Conservation (phyloP, 2,113 vertebrate species). For the Barbus barbus region DNA sequence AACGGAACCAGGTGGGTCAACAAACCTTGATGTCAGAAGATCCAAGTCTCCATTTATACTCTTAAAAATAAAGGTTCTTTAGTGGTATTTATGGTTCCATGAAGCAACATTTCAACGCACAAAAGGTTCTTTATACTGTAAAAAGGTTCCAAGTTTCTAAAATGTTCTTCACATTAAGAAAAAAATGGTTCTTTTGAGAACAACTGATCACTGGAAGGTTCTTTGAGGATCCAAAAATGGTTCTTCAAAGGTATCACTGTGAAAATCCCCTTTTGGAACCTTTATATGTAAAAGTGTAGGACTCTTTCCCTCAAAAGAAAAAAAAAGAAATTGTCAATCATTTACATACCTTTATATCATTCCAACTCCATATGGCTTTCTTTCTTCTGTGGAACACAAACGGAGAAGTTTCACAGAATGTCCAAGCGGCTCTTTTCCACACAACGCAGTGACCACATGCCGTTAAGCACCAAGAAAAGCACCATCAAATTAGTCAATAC, state of each 20-base stretch:
- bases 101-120: neutral
- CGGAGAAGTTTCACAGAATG: neutral
- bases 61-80: neutral
- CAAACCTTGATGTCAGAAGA: neutral
- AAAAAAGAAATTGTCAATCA: neutral
- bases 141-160: neutral
- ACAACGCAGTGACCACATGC: neutral
- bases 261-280: no score
- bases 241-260: no score
- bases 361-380: neutral
- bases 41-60: neutral
- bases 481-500: neutral
- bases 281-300: no score
- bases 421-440: neutral
- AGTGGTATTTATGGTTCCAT: neutral
- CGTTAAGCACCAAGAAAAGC: neutral
- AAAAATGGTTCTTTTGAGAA: no score
- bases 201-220: no score
- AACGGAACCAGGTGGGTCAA: slow-evolving; percentile 78
- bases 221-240: no score
- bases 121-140: neutral
- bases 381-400: neutral
- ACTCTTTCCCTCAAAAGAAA: no score
- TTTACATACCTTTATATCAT: neutral
- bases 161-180: no score